A percentile compares a stretch with the other conserved stretches of the same genome.
Conservation (phyloP, 2,888 invertebrate species). For the Lordiphosa fenestrarum region DNA sequence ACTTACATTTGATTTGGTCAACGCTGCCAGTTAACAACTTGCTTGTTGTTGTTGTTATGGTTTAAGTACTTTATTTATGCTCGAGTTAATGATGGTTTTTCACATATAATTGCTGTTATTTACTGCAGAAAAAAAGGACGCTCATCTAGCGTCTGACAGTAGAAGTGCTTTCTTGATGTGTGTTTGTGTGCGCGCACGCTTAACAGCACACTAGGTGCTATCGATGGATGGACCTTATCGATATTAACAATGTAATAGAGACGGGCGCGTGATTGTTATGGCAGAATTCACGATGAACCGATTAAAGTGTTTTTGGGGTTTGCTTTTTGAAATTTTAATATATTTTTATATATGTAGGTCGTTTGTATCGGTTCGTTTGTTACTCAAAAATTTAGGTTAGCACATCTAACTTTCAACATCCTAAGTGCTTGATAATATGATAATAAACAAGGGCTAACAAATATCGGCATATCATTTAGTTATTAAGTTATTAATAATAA, state of each 20-base stretch:
- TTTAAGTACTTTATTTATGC: not conserved
- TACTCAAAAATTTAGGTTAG: too few relatives aligned
- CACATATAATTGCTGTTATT: slow-evolving; percentile 17
- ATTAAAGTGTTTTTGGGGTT: too few relatives aligned
- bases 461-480: too few relatives aligned
- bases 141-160: slow-evolving; percentile 35
- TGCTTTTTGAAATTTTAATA: too few relatives aligned
- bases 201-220: not conserved
- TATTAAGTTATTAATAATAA: too few relatives aligned
- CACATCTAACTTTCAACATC: too few relatives aligned
- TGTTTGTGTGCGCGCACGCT: slow-evolving; percentile 16
- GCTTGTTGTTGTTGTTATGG: not conserved
- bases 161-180: slow-evolving; percentile 20
- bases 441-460: too few relatives aligned
- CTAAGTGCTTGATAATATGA: too few relatives aligned
- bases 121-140: slow-evolving; percentile 31
- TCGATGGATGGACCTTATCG: not conserved
- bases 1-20: not conserved
- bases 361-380: too few relatives aligned
- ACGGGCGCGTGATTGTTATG: too few relatives aligned
- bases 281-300: too few relatives aligned
- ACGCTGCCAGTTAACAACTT: slow-evolving; percentile 3
- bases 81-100: not conserved
- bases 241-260: not conserved
- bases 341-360: too few relatives aligned